These are phyloP conservation scores for Pogonus chalceus DNA, from an alignment of 1,140 invertebrate genomes.

Conservation along the genomic window DNA sequence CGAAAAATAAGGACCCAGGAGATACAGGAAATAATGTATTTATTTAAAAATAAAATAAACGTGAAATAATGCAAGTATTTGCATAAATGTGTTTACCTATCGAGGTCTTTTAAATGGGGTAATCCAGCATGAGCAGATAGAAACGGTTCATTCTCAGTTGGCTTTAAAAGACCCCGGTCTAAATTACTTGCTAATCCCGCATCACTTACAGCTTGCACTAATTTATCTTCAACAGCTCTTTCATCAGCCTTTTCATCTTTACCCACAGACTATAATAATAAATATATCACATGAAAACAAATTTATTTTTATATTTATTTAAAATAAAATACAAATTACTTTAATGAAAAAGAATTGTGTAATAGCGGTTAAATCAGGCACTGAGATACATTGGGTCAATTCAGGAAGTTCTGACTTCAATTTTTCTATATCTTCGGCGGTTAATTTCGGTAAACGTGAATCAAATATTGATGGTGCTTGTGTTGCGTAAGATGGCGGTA, in stretches of 20 bases:
- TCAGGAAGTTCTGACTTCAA: slow-evolving; percentile 54
- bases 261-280: slow-evolving; percentile 19
- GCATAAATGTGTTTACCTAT: slow-evolving; percentile 29
- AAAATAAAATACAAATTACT: too few relatives aligned
- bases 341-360: slow-evolving; percentile 59
- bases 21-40: too few relatives aligned
- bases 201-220: slow-evolving; percentile 32
- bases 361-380: slow-evolving; percentile 53
- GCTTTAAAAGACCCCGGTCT: slow-evolving; percentile 31
- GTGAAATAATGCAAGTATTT: slow-evolving; percentile 8
- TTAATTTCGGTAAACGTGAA: slow-evolving; percentile 56
- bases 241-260: slow-evolving; percentile 32
- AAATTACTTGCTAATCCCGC: slow-evolving; percentile 32
- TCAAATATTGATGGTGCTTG: slow-evolving; percentile 68
- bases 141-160: slow-evolving; percentile 31
- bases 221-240: slow-evolving; percentile 24
- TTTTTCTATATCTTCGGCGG: slow-evolving; percentile 55
- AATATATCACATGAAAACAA: too few relatives aligned
- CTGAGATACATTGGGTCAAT: slow-evolving; percentile 35
- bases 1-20: too few relatives aligned
- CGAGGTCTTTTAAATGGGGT: slow-evolving; percentile 30
- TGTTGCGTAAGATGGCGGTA: slow-evolving; percentile 75
- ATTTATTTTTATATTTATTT: too few relatives aligned
- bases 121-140: slow-evolving; percentile 24
- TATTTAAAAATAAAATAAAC: not conserved